These are phyloP conservation scores for Leptosomus discolor DNA, from an alignment of 2,113 vertebrate species.

Conservation along the genomic window DNA sequence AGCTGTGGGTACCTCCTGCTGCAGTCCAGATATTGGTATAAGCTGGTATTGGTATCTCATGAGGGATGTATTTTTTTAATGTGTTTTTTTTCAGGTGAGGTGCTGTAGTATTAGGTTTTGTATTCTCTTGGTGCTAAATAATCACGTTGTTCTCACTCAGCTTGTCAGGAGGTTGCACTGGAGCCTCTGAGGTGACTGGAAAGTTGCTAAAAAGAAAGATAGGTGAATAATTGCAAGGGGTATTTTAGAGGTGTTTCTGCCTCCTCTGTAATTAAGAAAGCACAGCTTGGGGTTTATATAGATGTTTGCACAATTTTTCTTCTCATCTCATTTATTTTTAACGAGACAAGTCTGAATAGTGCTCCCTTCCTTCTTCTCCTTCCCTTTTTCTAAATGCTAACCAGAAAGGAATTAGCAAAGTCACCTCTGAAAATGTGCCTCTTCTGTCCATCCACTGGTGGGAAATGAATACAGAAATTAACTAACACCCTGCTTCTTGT, in stretches of 20 bases:
- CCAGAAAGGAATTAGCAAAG: neutral
- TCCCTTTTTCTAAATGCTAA: neutral
- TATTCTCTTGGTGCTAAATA: slow-evolving; percentile 29
- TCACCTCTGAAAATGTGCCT: neutral
- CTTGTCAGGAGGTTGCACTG: slow-evolving; percentile 7
- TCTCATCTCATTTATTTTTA: neutral
- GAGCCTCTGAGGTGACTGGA: slow-evolving; percentile 13
- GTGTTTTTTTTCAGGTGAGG: neutral
- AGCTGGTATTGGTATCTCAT: neutral
- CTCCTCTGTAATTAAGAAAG: slow-evolving; percentile 43
- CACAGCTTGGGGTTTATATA: slow-evolving; percentile 35
- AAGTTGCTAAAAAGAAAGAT: slow-evolving; percentile 37
- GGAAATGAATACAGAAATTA: neutral
- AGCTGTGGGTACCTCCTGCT: neutral
- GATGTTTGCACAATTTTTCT: slow-evolving; percentile 24
- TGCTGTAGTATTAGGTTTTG: neutral
- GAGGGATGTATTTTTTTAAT: neutral
- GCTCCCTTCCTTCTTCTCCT: neutral
- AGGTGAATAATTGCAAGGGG: slow-evolving; percentile 14
- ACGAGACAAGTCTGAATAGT: neutral
- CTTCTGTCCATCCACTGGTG: neutral
- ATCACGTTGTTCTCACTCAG: slow-evolving; percentile 44
- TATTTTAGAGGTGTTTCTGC: slow-evolving; percentile 24
- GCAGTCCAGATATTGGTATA: neutral
- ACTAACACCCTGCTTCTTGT: neutral